These are phyloP conservation scores for Callinectes sapidus DNA, from an alignment of 2,888 invertebrate genomes.

Conservation along the genomic window DNA sequence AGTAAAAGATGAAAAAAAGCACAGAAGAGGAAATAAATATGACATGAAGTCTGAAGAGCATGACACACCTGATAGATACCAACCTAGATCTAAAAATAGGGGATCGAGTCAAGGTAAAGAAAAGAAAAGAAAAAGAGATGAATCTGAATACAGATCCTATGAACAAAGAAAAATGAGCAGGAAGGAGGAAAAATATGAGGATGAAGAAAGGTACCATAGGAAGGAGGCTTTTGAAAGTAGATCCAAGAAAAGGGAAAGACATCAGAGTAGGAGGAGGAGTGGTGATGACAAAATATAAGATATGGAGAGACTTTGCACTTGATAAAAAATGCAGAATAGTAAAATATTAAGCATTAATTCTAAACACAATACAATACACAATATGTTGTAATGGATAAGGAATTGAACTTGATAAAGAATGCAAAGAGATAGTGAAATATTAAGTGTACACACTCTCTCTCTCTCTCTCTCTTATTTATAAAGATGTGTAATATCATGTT, in stretches of 20 bases:
- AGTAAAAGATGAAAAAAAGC: slow-evolving; percentile 12
- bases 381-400: too few relatives aligned
- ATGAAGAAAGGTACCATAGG: neutral
- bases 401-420: too few relatives aligned
- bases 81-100: neutral
- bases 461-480: too few relatives aligned
- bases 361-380: too few relatives aligned
- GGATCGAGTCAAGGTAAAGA: neutral
- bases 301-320: neutral
- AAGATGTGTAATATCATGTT: too few relatives aligned
- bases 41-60: neutral
- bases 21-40: neutral
- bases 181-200: neutral
- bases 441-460: too few relatives aligned
- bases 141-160: neutral
- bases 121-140: neutral
- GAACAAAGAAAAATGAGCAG: neutral
- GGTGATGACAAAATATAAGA: neutral
- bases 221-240: neutral
- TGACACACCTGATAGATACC: neutral
- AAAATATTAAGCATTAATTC: neutral
- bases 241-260: neutral
- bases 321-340: neutral
- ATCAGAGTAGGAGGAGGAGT: neutral
- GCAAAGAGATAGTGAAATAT: too few relatives aligned